Conservation (phyloP, 2,888 invertebrate species). For the Microplitis manilae region DNA sequence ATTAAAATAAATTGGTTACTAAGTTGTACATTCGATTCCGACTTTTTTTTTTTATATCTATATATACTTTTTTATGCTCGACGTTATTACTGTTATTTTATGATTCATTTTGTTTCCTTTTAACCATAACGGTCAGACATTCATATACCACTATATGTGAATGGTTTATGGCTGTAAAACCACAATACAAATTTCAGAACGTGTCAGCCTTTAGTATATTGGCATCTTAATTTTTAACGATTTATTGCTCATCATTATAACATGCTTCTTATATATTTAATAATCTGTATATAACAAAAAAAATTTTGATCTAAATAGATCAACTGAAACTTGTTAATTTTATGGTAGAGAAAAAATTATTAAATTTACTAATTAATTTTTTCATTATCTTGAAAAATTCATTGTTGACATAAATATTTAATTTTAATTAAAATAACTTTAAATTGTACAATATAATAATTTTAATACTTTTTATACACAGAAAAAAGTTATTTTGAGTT, state of each 20-base stretch:
- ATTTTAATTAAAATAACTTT: no score
- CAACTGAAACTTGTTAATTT: no score
- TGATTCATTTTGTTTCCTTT: constrained; percentile 28
- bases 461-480: no score
- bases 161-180: constrained; percentile 37
- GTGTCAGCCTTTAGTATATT: constrained; percentile 14
- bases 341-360: no score
- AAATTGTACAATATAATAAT: no score
- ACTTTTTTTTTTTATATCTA: constrained; percentile 1
- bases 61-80: not conserved
- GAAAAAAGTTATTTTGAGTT: no score
- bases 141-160: not conserved
- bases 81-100: constrained; percentile 7
- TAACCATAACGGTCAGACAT: constrained; percentile 6
- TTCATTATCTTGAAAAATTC: no score
- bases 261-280: not conserved
- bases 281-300: not conserved
- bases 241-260: constrained; percentile 36
- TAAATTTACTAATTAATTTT: no score
- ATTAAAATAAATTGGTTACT: not conserved
- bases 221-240: constrained; percentile 35
- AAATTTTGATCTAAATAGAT: no score
- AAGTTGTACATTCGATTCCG: not conserved
- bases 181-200: constrained; percentile 31
- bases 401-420: no score